Base-by-base conservation (phyloP, 2,797 vertebrate species). In the Pseudomugil tenellus region DNA sequence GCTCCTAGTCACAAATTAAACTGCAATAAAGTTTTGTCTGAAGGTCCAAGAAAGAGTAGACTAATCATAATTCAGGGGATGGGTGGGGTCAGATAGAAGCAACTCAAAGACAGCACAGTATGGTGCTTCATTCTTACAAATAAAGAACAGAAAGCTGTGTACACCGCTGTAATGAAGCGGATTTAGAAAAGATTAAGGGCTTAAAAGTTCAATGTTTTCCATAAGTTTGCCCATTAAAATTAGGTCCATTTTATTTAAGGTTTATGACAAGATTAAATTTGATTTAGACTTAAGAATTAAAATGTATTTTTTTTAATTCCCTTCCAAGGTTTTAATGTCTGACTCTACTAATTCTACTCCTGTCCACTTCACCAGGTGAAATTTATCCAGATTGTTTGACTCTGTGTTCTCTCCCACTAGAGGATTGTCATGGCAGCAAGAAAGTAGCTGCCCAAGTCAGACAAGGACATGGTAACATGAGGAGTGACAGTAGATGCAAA, bases 191-290 rank as follows among this genome's bases (percentile, higher is more conserved):
- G 85, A 84, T 87, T 82, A 86, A 76, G 53, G 60, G 62, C 65
- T 86, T 86, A 79, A 79, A 74, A 77, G 69, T 80, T 84, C 54
- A 72, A 21, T 60, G 80, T 83, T 85, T 88, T 76, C 63, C 76
- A 75, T 57, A 82, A 81, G 75, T 74, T 43, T 78, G 67, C 67
- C 76, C 68, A 77, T 85, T 77, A 57, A 78, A 83, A 84, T 78
- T 46, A 67, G 81, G 82, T 72, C 81, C 78, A 39, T 77, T 69
- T 69, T 83, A 61, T 77, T 89, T 81, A 79, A 72, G 73, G 77
- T 85, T 80, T 81, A 85, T 74, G 67, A 74, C 72, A 65, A 77
- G 63, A 87, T 74, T 81, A 73, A 69, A 74, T 53, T 60, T 63
- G 63, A 28, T 82, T 84, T 35, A 72, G 58, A 68, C 58, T 67